These are phyloP conservation scores for Diplazon laetatorius DNA, from an alignment of 2,888 invertebrate genomes.

Conservation along the genomic window DNA sequence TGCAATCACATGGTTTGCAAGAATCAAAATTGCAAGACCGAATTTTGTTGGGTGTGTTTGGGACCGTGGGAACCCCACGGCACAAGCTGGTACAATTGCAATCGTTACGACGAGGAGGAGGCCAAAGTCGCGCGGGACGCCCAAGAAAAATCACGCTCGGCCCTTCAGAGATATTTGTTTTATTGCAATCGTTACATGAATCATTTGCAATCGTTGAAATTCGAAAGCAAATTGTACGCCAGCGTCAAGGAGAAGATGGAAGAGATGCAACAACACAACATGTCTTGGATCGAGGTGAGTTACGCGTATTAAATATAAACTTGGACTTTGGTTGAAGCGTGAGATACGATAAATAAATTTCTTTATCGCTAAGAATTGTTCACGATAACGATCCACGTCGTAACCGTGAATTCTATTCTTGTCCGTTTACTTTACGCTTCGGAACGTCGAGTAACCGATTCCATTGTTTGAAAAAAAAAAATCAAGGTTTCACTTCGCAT, in stretches of 20 bases:
- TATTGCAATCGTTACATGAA: constrained; percentile 99
- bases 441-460: too few species aligned
- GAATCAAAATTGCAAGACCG: constrained; percentile 98
- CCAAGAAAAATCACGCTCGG: constrained; percentile 96
- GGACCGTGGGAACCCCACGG: constrained; percentile 99
- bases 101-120: constrained; percentile 98
- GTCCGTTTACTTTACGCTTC: too few species aligned
- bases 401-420: too few species aligned
- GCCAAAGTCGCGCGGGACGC: constrained; percentile 98
- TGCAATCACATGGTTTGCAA: constrained; percentile 99
- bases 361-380: too few species aligned
- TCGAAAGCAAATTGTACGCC: constrained; percentile 98
- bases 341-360: background rate
- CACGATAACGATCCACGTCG: too few species aligned
- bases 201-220: constrained; percentile 98
- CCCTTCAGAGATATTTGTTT: constrained; percentile 97
- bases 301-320: constrained; percentile 15
- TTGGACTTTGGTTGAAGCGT: background rate
- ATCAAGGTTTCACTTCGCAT: too few species aligned
- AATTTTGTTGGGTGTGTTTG: constrained; percentile 99
- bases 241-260: constrained; percentile 99
- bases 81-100: constrained; percentile 99
- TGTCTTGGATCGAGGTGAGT: constrained; percentile 98
- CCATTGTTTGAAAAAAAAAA: too few species aligned
- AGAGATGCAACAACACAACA: constrained; percentile 99